Percentiles rank a stretch among this genome's conserved stretches.
These are phyloP conservation scores for Cheilinus undulatus DNA, from an alignment of 2,113 vertebrate species.

Conservation along the genomic window DNA sequence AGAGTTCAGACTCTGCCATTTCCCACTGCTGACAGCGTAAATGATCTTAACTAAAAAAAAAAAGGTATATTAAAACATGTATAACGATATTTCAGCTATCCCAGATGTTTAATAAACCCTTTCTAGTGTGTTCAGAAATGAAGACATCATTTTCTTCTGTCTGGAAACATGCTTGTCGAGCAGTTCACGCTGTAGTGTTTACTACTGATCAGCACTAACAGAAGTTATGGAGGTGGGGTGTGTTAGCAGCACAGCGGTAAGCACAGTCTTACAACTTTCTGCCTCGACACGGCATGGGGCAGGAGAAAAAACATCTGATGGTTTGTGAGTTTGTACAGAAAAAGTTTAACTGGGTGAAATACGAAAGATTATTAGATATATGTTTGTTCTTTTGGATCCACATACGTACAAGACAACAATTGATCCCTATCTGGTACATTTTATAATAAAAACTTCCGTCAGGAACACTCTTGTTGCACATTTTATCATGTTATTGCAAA, in stretches of 20 bases:
- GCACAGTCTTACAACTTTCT: slow-evolving; percentile 12
- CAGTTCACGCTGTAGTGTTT: slow-evolving; percentile 9
- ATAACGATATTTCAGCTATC: neutral
- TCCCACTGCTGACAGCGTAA: neutral
- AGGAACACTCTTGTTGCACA: no score
- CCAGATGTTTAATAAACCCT: neutral
- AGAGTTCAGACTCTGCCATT: neutral
- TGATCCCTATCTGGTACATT: no score
- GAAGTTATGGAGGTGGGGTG: slow-evolving; percentile 29
- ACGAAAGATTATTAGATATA: neutral
- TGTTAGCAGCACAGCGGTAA: slow-evolving; percentile 5
- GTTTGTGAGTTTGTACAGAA: neutral
- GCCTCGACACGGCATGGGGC: slow-evolving; percentile 15
- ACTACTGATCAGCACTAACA: slow-evolving; percentile 42
- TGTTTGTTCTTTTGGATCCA: neutral
- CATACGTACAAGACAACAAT: no score
- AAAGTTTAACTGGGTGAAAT: neutral
- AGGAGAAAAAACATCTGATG: neutral
- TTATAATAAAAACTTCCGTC: no score
- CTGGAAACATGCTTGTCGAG: slow-evolving; percentile 15
- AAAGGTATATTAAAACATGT: neutral
- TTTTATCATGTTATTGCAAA: no score
- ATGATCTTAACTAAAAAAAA: neutral
- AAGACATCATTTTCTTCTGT: slow-evolving; percentile 1
- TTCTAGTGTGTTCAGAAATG: neutral